phyloP scores from a whole-genome alignment of 2,888 invertebrate species.

The Uloborus plumipes region DNA sequence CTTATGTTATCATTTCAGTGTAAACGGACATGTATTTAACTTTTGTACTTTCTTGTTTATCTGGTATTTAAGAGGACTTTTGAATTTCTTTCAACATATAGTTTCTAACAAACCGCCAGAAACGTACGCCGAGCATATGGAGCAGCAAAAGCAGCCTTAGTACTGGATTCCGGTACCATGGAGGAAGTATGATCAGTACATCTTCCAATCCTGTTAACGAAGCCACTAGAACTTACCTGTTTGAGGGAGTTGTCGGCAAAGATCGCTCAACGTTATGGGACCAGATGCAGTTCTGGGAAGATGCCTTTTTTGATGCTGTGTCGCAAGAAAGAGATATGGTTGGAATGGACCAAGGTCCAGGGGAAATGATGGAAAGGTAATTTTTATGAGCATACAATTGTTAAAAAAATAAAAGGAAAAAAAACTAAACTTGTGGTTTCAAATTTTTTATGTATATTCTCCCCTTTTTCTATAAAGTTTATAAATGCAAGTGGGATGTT shows the following conservation, averaged over 20 bases:
- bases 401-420: background rate
- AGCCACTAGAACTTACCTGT: slow-evolving; percentile 88
- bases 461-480: too few relatives aligned
- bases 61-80: too few relatives aligned
- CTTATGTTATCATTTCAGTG: too few relatives aligned
- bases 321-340: slow-evolving; percentile 97
- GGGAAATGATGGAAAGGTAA: slow-evolving; percentile 97
- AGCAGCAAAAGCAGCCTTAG: slow-evolving; percentile 91
- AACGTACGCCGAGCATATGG: slow-evolving; percentile 88
- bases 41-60: too few relatives aligned
- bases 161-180: slow-evolving; percentile 87
- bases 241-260: slow-evolving; percentile 77
- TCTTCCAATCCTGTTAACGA: slow-evolving; percentile 92
- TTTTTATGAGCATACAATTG: background rate
- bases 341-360: slow-evolving; percentile 99
- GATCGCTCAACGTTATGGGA: slow-evolving; percentile 83
- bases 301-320: slow-evolving; percentile 97
- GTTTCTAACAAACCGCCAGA: slow-evolving; percentile 79
- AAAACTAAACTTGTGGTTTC: background rate
- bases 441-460: background rate
- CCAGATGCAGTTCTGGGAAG: slow-evolving; percentile 99
- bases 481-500: too few relatives aligned
- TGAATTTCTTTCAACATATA: slow-evolving; percentile 68
- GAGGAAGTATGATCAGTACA: slow-evolving; percentile 84
- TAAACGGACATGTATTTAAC: too few relatives aligned